Evolutionary conservation across 1,140 invertebrate species (phyloP), one percentile per base, ranked within the genome.

Genomic region (Hydropsyche tenuis): DNA sequence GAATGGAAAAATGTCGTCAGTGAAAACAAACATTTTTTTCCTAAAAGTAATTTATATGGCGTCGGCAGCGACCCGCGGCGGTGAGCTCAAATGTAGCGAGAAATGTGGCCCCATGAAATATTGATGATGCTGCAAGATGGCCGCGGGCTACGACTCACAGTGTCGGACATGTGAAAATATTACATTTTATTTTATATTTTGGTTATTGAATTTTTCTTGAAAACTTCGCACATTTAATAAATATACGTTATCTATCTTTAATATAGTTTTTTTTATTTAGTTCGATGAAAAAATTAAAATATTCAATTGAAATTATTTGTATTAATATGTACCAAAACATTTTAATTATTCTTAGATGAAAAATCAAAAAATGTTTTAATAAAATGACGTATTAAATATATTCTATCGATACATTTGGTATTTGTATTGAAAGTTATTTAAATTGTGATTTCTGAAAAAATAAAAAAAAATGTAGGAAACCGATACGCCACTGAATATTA

Each of bases 21-120:
- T 56, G 30, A 76, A 74, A 76, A 76, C 73, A 76, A 76, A 76
- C 75, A 76, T 73, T 76, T 75, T n/a, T 37, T 73, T 76, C 66
- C 65, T 25, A 71, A 75, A 66, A 76, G 75, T 76, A 73, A 76
- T 73, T 76, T 73, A 70, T 69, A 71, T 69, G 71, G 72, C 72
- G 56, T 62, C 70, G 70, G 70, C 72, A 66, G 75, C 75, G 72
- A 73, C 72, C 72, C 75, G 53, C 53, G 71, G 64, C 74, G 43
- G 42, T 45, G 74, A 64, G 72, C 60, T 66, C 74, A 73, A 75
- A 75, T 75, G 74, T 75, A 75, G 74, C 74, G 74, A 71, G 56
- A 76, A 76, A 76, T 76, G 75, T 62, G 68, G 68, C 69, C 48
- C 72, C 60, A 70, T 75, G 74, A 75, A 75, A 75, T 75, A 75